phyloP scores from a whole-genome alignment of 1,140 invertebrate genomes.

The Drosophila albomicans region DNA sequence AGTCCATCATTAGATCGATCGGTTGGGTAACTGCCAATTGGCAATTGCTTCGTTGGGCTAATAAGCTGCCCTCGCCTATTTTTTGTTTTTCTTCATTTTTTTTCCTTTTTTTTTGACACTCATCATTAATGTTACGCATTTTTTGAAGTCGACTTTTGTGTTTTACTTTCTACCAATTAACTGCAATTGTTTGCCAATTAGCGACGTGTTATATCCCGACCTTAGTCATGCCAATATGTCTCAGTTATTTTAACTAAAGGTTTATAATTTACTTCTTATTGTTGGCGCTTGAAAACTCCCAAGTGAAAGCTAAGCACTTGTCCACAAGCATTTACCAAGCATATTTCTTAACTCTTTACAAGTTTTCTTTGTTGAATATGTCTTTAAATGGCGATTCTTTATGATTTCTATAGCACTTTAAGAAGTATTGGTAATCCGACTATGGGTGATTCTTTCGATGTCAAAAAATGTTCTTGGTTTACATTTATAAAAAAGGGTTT shows the following conservation, averaged over 20 bases:
- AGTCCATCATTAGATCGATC: slow-evolving; percentile 52
- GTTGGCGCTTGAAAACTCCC: slow-evolving; percentile 24
- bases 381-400: background rate
- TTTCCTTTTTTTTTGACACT: slow-evolving; percentile 34
- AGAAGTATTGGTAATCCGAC: no score
- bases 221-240: slow-evolving; percentile 18
- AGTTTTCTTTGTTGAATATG: background rate
- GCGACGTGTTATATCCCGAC: slow-evolving; percentile 44
- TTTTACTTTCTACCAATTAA: slow-evolving; percentile 81
- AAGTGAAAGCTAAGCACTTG: slow-evolving; percentile 56
- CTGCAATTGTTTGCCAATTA: slow-evolving; percentile 71
- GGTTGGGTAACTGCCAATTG: slow-evolving; percentile 62
- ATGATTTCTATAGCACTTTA: no score
- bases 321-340: background rate
- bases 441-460: no score
- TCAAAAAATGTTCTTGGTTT: no score
- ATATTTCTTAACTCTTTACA: background rate
- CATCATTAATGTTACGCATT: slow-evolving; percentile 63
- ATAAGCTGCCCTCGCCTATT: slow-evolving; percentile 51
- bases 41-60: slow-evolving; percentile 44
- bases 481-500: no score
- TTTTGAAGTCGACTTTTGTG: slow-evolving; percentile 42
- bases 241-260: slow-evolving; percentile 77
- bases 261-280: slow-evolving; percentile 71
- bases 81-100: background rate